Evolutionary conservation across 2,888 invertebrate genomes (phyloP), one percentile per base, ranked within the genome.

Genomic region (Limenitis camilla): DNA sequence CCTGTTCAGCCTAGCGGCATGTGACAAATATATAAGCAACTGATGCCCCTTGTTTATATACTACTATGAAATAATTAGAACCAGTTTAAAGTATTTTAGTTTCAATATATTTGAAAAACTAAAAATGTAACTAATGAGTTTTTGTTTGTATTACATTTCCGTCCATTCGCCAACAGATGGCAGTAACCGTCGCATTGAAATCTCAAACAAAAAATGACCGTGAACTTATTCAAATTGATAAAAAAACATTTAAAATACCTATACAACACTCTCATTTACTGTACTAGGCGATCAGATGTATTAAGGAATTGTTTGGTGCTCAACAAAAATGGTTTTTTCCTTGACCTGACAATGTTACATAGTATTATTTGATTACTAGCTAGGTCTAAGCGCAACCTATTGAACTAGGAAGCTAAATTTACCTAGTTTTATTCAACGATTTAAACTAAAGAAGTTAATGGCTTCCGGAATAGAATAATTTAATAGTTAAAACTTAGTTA

Each of bases 1-100:
- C 85, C 83, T 75, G 76, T 78, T 75, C 72, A 81, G 77, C 76
- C 74, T 70, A 65, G 76, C 77, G 78, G 83, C 78, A 81, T 77
- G 77, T 75, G 76, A 73, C 74, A 79, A 78, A 81, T 76, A 77
- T 78, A 64, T 38, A 45, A 38, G 43, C 31, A 30, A 36, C 30
- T 46, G n/a, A n/a, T n/a, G n/a, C n/a, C n/a, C 19, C 19, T 19
- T 19, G 19, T 1, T 19, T 19, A 19, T 19, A 19, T 19, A 3
- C 19, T 19, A 19, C 19, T 19, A 19, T 19, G 2, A 19, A 19
- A 19, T 19, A n/a, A n/a, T n/a, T n/a, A n/a, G n/a, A n/a, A n/a
- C n/a, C n/a, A n/a, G n/a, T n/a, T n/a, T n/a, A n/a, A n/a, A n/a
- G n/a, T n/a, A n/a, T n/a, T n/a, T n/a, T n/a, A n/a, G n/a, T n/a